Percentiles rank a stretch among this genome's conserved stretches.
These are phyloP conservation scores for Allobates femoralis DNA, from an alignment of 2,797 vertebrate genomes.

Conservation along the genomic window DNA sequence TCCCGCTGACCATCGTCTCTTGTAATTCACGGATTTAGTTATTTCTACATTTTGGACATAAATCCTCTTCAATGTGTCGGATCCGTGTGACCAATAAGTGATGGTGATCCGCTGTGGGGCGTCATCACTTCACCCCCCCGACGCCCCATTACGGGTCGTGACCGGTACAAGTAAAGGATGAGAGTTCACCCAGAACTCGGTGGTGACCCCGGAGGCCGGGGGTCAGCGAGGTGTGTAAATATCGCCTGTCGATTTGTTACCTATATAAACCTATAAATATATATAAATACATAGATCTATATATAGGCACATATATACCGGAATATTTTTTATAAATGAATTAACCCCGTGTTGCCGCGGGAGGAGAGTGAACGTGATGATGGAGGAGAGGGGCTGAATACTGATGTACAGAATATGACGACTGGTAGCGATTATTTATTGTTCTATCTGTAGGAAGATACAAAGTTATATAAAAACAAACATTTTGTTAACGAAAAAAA, in stretches of 20 bases:
- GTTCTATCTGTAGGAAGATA: slow-evolving; percentile 48
- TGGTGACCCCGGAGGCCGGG: not conserved
- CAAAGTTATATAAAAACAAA: slow-evolving; percentile 14
- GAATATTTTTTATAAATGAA: slow-evolving; percentile 58
- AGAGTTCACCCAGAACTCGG: not conserved
- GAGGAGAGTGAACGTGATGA: slow-evolving; percentile 3
- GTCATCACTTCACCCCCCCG: too few species aligned
- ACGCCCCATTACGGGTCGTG: too few species aligned
- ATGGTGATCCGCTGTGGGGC: not conserved
- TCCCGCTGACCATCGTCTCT: too few species aligned
- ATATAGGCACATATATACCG: slow-evolving; percentile 55
- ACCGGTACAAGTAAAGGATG: not conserved
- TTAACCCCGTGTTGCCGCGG: slow-evolving; percentile 20
- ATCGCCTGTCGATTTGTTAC: slow-evolving; percentile 31
- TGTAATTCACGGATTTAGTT: not conserved
- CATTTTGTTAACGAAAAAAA: slow-evolving; percentile 33
- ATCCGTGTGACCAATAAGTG: not conserved
- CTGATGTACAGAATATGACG: slow-evolving; percentile 41
- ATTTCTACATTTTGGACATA: not conserved
- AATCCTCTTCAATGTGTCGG: not conserved
- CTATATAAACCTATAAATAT: slow-evolving; percentile 47
- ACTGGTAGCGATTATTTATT: slow-evolving; percentile 49
- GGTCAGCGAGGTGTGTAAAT: slow-evolving; percentile 11
- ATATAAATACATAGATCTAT: slow-evolving; percentile 54
- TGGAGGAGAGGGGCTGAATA: not conserved